Percentiles rank a stretch among this genome's conserved stretches.
These are phyloP conservation scores for Megathymus violae DNA, from an alignment of 1,140 invertebrate genomes.

Conservation along the genomic window DNA sequence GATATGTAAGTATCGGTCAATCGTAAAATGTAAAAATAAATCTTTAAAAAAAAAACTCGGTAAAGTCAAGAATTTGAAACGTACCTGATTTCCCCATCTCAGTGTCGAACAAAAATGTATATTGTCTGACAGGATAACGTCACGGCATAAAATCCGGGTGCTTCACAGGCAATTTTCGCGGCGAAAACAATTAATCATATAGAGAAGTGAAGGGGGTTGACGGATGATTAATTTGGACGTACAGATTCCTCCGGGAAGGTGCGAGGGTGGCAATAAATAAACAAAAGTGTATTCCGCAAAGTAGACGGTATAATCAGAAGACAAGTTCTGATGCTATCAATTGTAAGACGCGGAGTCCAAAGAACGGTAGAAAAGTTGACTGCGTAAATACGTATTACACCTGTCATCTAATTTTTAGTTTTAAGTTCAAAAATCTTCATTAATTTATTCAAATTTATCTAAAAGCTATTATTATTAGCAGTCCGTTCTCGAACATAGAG, in stretches of 20 bases:
- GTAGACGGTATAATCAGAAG: slow-evolving; percentile 8
- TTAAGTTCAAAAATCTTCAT: too few relatives aligned
- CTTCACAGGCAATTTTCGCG: slow-evolving; percentile 42
- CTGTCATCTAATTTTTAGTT: too few relatives aligned
- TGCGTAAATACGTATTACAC: too few relatives aligned
- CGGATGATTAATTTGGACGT: slow-evolving; percentile 55
- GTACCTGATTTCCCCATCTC: background rate
- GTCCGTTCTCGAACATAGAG: too few relatives aligned
- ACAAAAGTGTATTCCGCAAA: slow-evolving; percentile 36
- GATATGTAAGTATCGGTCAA: too few relatives aligned
- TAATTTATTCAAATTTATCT: too few relatives aligned
- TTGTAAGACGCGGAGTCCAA: too few relatives aligned
- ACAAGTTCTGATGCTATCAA: background rate
- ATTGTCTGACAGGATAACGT: background rate
- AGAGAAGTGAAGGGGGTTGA: slow-evolving; percentile 45
- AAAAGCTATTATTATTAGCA: too few relatives aligned
- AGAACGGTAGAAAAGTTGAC: too few relatives aligned
- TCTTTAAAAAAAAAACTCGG: too few relatives aligned
- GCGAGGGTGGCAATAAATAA: slow-evolving; percentile 44
- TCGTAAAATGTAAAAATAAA: too few relatives aligned
- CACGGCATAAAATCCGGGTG: slow-evolving; percentile 18
- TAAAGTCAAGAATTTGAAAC: background rate
- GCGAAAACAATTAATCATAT: slow-evolving; percentile 52
- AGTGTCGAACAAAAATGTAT: slow-evolving; percentile 9
- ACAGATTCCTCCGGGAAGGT: slow-evolving; percentile 47